Conservation (phyloP, 2,797 vertebrate genomes). For the Crax fasciolata region DNA sequence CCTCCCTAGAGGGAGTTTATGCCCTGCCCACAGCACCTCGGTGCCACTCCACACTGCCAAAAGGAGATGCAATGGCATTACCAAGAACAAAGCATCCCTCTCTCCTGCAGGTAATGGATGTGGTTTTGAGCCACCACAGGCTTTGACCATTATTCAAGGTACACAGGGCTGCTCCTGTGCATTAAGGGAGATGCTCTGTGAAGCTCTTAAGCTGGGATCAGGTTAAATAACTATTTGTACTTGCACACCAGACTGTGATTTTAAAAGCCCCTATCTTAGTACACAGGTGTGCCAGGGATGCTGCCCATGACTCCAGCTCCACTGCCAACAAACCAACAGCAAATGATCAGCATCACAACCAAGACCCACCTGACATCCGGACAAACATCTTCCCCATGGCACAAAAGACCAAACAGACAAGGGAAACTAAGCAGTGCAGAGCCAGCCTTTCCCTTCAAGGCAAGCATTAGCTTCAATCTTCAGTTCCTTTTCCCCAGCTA, state of each 20-base stretch:
- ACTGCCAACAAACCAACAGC: fast-evolving
- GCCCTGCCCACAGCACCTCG: not conserved
- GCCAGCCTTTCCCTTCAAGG: not conserved
- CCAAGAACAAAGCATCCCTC: not conserved
- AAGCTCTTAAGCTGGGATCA: not conserved
- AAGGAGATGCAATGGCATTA: not conserved
- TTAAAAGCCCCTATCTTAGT: not conserved
- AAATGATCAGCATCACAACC: not conserved
- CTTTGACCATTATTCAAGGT: not conserved
- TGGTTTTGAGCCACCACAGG: not conserved
- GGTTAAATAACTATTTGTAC: not conserved
- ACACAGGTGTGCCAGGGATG: not conserved
- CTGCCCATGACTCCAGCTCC: not conserved
- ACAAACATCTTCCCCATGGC: not conserved
- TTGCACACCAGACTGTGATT: not conserved
- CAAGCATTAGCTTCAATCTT: not conserved
- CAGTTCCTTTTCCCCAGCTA: not conserved
- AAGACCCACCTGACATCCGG: not conserved
- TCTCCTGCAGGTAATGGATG: not conserved
- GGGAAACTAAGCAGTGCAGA: not conserved
- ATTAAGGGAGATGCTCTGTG: not conserved
- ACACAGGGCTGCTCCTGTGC: not conserved
- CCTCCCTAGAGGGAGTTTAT: not conserved
- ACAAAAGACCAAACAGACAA: not conserved
- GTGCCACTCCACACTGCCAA: not conserved